Percentiles rank a stretch among this genome's conserved stretches.
Evolutionary conservation across 2,888 invertebrate genomes (phyloP).

Genomic region (Macrosoma leucophasiata): DNA sequence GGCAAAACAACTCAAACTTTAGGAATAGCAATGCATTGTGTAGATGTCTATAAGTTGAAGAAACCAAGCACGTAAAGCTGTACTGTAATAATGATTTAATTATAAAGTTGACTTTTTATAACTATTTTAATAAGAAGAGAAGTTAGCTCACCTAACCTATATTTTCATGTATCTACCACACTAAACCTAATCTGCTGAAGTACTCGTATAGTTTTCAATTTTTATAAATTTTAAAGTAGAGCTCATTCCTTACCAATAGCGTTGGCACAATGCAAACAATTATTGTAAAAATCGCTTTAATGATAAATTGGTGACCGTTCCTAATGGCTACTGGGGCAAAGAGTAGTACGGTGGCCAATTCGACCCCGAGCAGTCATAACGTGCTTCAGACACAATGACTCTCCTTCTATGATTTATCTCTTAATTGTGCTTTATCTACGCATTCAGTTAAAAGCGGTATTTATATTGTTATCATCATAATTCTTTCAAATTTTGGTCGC

Average conservation of each 20-base stretch:
- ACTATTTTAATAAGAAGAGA: too few relatives aligned
- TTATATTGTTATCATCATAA: conserved; percentile 51
- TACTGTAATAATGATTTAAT: too few relatives aligned
- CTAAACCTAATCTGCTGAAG: too few relatives aligned
- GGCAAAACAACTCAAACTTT: too few relatives aligned
- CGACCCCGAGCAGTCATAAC: conserved; percentile 66
- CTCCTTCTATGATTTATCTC: conserved; percentile 70
- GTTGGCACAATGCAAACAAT: conserved; percentile 57
- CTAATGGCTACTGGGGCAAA: conserved; percentile 63
- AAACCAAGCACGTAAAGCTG: too few relatives aligned
- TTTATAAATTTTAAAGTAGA: conserved; percentile 36
- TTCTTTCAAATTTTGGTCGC: conserved; percentile 45
- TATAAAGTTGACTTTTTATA: too few relatives aligned
- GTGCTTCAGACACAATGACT: conserved; percentile 62
- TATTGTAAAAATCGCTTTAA: conserved; percentile 74
- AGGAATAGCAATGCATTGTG: too few relatives aligned
- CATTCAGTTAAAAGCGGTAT: conserved; percentile 48
- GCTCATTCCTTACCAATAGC: conserved; percentile 35
- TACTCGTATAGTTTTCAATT: too few relatives aligned
- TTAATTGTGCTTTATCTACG: conserved; percentile 64
- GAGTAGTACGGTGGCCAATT: conserved; percentile 56
- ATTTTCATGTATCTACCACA: too few relatives aligned
- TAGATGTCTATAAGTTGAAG: too few relatives aligned
- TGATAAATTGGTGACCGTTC: conserved; percentile 74
- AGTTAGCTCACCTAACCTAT: too few relatives aligned